Percentiles rank a stretch among this genome's conserved stretches.
These are phyloP conservation scores for Ganaspis sp. DNA, from an alignment of 1,140 invertebrate genomes.

Conservation along the genomic window DNA sequence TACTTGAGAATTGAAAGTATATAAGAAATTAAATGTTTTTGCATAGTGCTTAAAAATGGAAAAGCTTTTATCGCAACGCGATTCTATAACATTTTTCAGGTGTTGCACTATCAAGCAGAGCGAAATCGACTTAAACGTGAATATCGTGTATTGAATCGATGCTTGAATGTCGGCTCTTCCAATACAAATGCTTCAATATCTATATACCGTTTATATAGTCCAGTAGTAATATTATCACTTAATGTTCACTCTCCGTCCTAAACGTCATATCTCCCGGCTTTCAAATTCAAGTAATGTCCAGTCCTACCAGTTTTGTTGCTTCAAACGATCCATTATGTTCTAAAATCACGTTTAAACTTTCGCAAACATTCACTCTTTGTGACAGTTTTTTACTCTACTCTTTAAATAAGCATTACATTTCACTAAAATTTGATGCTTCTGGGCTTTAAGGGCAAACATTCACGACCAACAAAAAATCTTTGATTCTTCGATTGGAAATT, in stretches of 20 bases:
- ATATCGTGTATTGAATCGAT: constrained; percentile 13
- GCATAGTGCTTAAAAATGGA: background rate
- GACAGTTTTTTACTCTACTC: background rate
- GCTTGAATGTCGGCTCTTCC: constrained; percentile 1
- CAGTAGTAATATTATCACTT: constrained; percentile 9
- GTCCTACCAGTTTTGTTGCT: background rate
- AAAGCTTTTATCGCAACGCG: background rate
- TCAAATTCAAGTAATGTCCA: constrained; percentile 9
- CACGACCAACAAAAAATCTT: too few relatives aligned
- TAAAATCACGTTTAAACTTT: background rate
- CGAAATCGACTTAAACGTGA: background rate
- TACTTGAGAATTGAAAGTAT: too few relatives aligned
- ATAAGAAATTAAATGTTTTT: too few relatives aligned
- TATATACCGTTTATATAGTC: background rate
- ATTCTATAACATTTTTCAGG: background rate
- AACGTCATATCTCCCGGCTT: constrained; percentile 14
- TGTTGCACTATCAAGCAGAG: background rate
- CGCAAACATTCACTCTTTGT: background rate
- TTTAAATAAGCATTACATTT: background rate
- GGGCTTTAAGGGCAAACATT: background rate
- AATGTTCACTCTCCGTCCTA: constrained; percentile 6
- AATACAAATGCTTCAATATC: constrained; percentile 6
- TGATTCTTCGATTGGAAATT: too few relatives aligned
- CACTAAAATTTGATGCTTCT: too few relatives aligned
- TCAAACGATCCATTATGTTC: background rate